phyloP scores from a whole-genome alignment of 2,888 invertebrate genomes.

The Lasioglossum lativentre region DNA sequence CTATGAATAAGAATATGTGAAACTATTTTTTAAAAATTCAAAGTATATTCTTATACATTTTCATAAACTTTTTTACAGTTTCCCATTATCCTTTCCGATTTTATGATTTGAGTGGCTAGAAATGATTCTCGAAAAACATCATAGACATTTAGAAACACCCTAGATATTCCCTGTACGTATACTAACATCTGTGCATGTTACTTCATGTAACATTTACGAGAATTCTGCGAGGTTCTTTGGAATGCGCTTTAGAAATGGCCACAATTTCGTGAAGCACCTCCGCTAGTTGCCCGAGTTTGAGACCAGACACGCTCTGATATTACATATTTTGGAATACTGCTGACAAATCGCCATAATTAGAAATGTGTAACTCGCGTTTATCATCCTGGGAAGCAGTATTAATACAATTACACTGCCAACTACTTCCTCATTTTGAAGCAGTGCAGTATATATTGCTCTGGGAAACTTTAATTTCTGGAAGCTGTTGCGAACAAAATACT shows the following conservation, averaged over 20 bases:
- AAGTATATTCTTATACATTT: no score
- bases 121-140: neutral
- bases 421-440: neutral
- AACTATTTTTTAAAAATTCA: no score
- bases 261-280: neutral
- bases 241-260: constrained; percentile 13
- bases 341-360: constrained; percentile 5
- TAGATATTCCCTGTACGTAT: neutral
- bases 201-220: neutral
- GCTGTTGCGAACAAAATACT: neutral
- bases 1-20: no score
- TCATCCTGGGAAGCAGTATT: neutral
- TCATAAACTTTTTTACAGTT: neutral
- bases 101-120: neutral
- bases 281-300: neutral
- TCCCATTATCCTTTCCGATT: neutral
- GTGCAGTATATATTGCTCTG: neutral
- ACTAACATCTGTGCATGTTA: neutral
- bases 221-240: neutral
- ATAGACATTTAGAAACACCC: neutral
- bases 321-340: neutral
- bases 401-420: neutral
- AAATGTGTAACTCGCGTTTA: neutral
- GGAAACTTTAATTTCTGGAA: neutral
- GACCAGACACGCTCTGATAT: neutral